These are phyloP conservation scores for Macaca nemestrina DNA, from an alignment of 2,113 vertebrate genomes.

Conservation along the genomic window DNA sequence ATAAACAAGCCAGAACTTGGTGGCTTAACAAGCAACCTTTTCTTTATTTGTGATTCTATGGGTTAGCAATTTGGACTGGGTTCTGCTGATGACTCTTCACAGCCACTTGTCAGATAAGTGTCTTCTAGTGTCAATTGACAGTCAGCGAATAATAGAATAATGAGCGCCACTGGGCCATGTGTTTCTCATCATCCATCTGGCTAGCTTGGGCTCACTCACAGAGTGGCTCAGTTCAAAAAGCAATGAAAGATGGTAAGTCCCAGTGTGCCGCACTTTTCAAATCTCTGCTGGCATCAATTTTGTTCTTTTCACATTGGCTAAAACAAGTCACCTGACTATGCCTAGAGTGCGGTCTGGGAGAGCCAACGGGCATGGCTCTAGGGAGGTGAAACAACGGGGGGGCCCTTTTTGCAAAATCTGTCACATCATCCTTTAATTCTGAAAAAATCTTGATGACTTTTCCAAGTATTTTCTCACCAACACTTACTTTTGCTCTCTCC, in stretches of 20 bases:
- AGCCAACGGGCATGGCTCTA: background rate
- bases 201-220: background rate
- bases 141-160: background rate
- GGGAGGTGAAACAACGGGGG: background rate
- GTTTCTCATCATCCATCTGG: background rate
- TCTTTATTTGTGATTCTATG: background rate
- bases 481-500: background rate
- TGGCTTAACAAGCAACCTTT: background rate
- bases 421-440: background rate
- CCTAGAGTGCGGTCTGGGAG: background rate
- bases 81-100: background rate
- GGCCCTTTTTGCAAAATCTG: background rate
- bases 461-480: background rate
- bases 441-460: background rate
- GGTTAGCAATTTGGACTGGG: background rate
- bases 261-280: background rate
- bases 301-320: background rate
- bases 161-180: background rate
- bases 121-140: background rate
- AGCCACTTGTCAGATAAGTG: background rate
- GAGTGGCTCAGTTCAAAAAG: background rate
- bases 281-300: background rate
- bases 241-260: background rate
- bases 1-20: background rate
- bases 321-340: background rate